Evolutionary conservation across 2,797 vertebrate genomes (phyloP).

Genomic region (Ceryle rudis): DNA sequence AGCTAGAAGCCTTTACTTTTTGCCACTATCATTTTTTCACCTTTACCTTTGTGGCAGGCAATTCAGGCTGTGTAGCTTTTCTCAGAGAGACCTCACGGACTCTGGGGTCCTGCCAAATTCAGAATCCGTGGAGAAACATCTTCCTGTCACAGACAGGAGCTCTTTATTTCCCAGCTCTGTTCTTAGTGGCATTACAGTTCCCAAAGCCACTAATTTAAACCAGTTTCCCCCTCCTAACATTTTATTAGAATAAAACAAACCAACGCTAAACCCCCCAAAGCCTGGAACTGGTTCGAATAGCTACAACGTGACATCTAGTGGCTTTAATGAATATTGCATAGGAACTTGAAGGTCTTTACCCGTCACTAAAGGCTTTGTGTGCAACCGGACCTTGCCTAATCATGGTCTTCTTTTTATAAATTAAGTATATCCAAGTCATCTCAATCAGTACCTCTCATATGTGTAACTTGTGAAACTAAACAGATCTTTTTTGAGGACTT

Average conservation of each 20-base stretch:
- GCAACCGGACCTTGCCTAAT: not conserved
- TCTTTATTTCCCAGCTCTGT: not conserved
- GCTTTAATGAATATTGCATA: constrained; percentile 5
- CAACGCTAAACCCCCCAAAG: accelerated
- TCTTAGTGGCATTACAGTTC: not conserved
- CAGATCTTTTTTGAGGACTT: not conserved
- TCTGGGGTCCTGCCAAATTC: not conserved
- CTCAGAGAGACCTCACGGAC: not conserved
- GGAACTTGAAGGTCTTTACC: not conserved
- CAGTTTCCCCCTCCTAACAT: not conserved
- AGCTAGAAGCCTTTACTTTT: not conserved
- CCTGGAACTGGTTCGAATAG: not conserved
- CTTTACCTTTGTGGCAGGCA: not conserved
- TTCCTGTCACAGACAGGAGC: not conserved
- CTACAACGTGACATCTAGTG: constrained; percentile 70
- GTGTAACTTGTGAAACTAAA: not conserved
- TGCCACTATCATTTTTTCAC: not conserved
- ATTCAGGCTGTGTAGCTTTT: not conserved
- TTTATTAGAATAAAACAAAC: not conserved
- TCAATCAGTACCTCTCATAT: not conserved
- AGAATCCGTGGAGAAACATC: not conserved
- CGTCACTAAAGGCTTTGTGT: accelerated
- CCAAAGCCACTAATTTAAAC: not conserved
- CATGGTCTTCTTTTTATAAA: not conserved
- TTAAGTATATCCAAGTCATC: not conserved